Percentiles rank a stretch among this genome's conserved stretches.
phyloP scores from a whole-genome alignment of 2,113 vertebrate species.

The Seriola aureovittata region DNA sequence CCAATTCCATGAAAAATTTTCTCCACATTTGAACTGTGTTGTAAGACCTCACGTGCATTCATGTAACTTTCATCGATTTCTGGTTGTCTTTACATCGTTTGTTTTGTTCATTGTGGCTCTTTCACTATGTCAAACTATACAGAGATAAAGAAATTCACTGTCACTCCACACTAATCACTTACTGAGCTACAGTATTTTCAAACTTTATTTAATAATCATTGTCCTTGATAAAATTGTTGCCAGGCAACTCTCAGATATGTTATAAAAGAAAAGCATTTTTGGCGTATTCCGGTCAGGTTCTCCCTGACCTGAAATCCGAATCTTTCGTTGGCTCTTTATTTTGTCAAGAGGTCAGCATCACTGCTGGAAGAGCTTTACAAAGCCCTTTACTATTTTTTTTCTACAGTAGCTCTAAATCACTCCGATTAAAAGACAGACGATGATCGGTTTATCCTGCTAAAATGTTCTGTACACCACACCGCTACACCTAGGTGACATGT shows the following conservation, averaged over 20 bases:
- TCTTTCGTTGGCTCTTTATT: not conserved
- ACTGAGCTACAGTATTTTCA: not conserved
- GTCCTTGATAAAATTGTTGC: slow-evolving; percentile 61
- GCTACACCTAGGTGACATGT: not conserved
- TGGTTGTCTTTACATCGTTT: not conserved
- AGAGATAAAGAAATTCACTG: not conserved
- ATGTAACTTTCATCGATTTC: not conserved
- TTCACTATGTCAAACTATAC: not conserved
- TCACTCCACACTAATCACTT: not conserved
- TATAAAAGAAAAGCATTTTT: slow-evolving; percentile 11
- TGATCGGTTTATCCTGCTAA: not conserved
- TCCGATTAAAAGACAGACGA: not conserved
- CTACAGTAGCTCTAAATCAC: not conserved
- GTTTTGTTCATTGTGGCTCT: not conserved
- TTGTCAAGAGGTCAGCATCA: not conserved
- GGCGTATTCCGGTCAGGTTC: not conserved
- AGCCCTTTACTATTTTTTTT: not conserved
- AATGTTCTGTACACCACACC: not conserved
- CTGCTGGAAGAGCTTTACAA: not conserved
- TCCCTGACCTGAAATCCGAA: not conserved
- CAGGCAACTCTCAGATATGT: slow-evolving; percentile 46
- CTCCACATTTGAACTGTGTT: not conserved
- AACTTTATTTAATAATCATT: slow-evolving; percentile 4
- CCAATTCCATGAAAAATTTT: not conserved
- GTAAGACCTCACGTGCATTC: not conserved